These are phyloP conservation scores for Eumerus sabulonum DNA, from an alignment of 2,888 invertebrate genomes.

Conservation along the genomic window DNA sequence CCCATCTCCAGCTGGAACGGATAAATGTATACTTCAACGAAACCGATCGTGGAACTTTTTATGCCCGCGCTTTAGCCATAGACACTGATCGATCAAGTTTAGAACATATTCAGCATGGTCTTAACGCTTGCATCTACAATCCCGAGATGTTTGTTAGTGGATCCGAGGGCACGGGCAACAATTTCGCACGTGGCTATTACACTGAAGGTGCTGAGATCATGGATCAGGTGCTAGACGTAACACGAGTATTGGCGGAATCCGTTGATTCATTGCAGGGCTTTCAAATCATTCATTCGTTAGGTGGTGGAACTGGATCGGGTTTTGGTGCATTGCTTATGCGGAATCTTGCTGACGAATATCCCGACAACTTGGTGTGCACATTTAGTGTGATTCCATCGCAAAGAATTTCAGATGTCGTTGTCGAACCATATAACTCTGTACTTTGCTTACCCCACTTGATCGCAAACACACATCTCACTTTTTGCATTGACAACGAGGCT, in stretches of 20 bases:
- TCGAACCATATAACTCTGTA: slow-evolving; percentile 76
- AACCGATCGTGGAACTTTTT: slow-evolving; percentile 81
- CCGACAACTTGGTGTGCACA: slow-evolving; percentile 86
- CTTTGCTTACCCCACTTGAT: slow-evolving; percentile 74
- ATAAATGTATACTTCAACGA: slow-evolving; percentile 83
- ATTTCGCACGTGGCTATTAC: slow-evolving; percentile 84
- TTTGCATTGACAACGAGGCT: slow-evolving; percentile 77
- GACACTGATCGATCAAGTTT: slow-evolving; percentile 86
- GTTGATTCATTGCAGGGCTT: slow-evolving; percentile 81
- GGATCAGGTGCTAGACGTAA: slow-evolving; percentile 73
- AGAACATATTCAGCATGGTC: slow-evolving; percentile 80
- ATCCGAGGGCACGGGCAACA: slow-evolving; percentile 82
- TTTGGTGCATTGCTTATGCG: slow-evolving; percentile 86
- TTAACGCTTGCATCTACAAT: slow-evolving; percentile 83
- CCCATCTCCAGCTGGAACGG: slow-evolving; percentile 84
- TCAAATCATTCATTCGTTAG: slow-evolving; percentile 85
- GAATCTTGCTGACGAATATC: slow-evolving; percentile 86
- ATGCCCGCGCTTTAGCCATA: slow-evolving; percentile 84
- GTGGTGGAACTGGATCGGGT: slow-evolving; percentile 88
- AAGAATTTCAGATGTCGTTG: slow-evolving; percentile 74
- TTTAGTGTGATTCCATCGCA: slow-evolving; percentile 82
- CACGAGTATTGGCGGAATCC: slow-evolving; percentile 74
- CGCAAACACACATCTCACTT: slow-evolving; percentile 74
- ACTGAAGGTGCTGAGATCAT: slow-evolving; percentile 76
- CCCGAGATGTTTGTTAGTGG: slow-evolving; percentile 86